Conservation (phyloP, 2,113 vertebrate species). For the Heterotis niloticus region DNA sequence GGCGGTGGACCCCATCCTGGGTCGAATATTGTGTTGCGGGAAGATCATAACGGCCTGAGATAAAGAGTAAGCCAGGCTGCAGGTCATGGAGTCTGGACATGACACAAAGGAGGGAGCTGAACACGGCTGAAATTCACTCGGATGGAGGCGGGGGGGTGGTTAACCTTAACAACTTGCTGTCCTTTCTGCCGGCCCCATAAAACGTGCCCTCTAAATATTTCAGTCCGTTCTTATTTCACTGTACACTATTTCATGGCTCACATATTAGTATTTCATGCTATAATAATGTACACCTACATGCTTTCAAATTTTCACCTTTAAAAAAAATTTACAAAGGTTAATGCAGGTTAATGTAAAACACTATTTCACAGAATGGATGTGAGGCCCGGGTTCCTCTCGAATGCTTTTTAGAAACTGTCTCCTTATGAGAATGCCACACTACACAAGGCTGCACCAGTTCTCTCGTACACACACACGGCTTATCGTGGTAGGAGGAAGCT, state of each 20-base stretch:
- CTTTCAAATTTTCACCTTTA: too few relatives aligned
- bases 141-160: neutral
- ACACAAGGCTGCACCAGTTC: neutral
- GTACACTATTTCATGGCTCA: too few relatives aligned
- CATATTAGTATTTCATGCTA: too few relatives aligned
- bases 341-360: too few relatives aligned
- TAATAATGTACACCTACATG: too few relatives aligned
- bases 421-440: neutral
- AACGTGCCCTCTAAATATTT: neutral
- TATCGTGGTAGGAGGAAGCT: neutral
- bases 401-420: neutral
- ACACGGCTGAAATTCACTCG: conserved; percentile 40
- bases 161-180: neutral
- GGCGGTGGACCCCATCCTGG: conserved; percentile 57
- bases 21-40: conserved; percentile 67
- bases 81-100: conserved; percentile 60
- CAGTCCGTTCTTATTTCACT: too few relatives aligned
- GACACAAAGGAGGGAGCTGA: conserved; percentile 49
- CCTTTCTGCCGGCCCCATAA: neutral
- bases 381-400: too few relatives aligned
- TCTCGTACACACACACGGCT: neutral
- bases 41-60: conserved; percentile 62
- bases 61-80: conserved; percentile 60
- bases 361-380: too few relatives aligned
- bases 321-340: too few relatives aligned